Percentiles rank a stretch among this genome's conserved stretches.
These are phyloP conservation scores for Oxygymnocypris stewartii DNA, from an alignment of 2,113 vertebrate genomes.

Conservation along the genomic window DNA sequence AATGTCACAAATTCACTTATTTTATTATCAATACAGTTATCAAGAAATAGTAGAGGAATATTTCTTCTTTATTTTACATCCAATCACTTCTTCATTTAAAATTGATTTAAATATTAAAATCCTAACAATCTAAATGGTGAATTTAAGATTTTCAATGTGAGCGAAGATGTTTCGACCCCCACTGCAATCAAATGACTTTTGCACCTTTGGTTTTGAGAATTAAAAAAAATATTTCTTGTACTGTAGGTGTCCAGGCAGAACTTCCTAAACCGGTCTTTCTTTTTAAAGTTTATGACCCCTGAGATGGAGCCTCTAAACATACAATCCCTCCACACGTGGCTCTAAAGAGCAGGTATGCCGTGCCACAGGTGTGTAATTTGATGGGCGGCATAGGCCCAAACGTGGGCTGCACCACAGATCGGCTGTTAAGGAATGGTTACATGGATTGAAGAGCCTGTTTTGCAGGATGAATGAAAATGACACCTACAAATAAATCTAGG, in stretches of 20 bases:
- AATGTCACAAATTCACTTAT: neutral
- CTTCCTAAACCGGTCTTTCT: constrained; percentile 63
- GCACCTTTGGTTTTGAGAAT: neutral
- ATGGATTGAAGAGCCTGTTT: neutral
- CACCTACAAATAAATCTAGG: constrained; percentile 12
- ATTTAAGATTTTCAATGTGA: neutral
- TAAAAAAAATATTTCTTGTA: neutral
- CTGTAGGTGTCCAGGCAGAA: constrained; percentile 49
- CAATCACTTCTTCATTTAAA: neutral
- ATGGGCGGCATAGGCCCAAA: constrained; percentile 47
- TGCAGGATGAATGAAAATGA: constrained; percentile 18
- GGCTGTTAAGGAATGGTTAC: neutral
- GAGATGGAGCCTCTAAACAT: constrained; percentile 62
- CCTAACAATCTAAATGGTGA: neutral
- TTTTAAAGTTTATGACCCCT: constrained; percentile 3
- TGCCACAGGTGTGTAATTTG: constrained; percentile 45
- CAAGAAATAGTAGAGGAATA: neutral
- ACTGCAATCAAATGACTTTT: neutral
- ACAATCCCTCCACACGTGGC: constrained; percentile 65
- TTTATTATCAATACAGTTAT: neutral
- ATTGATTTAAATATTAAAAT: neutral
- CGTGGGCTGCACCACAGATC: neutral
- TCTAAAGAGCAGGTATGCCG: constrained; percentile 57
- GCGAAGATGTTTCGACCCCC: neutral
- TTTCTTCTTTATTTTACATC: neutral